Percentiles rank a stretch among this genome's conserved stretches.
Conservation (phyloP, 2,113 vertebrate species). For the Phaetusa simplex region DNA sequence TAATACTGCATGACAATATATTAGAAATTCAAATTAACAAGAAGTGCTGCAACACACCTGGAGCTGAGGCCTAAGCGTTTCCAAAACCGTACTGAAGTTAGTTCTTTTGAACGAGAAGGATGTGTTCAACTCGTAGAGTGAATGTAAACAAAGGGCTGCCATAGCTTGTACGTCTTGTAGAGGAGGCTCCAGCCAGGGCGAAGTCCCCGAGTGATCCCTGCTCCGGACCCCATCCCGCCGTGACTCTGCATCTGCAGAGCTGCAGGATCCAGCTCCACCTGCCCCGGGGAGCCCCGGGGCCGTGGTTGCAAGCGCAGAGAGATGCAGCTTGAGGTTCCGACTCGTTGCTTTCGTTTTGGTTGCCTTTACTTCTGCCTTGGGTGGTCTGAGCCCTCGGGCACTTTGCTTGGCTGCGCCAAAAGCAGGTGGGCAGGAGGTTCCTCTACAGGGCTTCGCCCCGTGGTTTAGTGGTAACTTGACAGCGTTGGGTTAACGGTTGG, state of each 20-base stretch:
- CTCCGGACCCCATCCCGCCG: neutral
- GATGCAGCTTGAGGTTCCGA: neutral
- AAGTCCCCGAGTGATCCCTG: neutral
- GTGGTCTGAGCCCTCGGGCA: neutral
- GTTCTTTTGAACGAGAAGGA: neutral
- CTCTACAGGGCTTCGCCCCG: neutral
- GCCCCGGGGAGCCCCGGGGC: neutral
- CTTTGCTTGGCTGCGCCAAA: neutral
- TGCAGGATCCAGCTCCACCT: neutral
- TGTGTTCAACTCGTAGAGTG: neutral
- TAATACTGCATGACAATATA: constrained; percentile 13
- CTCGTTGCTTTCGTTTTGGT: neutral
- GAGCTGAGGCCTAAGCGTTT: neutral
- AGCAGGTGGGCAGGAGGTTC: neutral
- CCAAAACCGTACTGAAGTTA: neutral
- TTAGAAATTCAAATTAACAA: constrained; percentile 25
- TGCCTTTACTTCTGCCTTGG: neutral
- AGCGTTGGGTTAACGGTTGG: neutral
- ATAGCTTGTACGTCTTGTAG: neutral
- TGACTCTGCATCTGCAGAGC: neutral
- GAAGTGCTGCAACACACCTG: neutral
- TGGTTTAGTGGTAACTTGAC: neutral
- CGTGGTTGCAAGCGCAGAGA: neutral
- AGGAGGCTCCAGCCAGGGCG: neutral
- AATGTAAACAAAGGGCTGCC: neutral